Conservation (phyloP, 2,797 vertebrate genomes). For the Heteromormyrus szaboi region DNA sequence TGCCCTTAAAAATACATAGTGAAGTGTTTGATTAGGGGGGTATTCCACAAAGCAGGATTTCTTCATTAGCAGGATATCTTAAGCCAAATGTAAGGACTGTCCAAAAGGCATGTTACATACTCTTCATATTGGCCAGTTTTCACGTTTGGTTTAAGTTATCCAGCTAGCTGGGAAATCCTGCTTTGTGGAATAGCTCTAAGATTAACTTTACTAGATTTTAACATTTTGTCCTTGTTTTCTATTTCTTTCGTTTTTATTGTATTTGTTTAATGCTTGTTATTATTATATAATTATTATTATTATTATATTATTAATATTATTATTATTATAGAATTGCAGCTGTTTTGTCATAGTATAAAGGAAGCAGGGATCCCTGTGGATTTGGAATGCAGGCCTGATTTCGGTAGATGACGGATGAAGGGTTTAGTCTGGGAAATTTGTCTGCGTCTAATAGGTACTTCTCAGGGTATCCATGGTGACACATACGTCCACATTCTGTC, state of each 20-base stretch:
- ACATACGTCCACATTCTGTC: neutral
- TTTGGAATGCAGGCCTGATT: neutral
- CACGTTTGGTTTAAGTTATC: neutral
- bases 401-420: neutral
- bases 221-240: neutral
- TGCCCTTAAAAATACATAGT: neutral
- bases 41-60: neutral
- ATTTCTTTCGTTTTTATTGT: neutral
- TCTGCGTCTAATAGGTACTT: neutral
- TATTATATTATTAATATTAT: neutral
- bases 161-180: neutral
- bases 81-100: neutral
- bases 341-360: neutral
- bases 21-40: neutral
- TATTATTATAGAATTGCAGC: neutral
- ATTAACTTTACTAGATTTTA: neutral
- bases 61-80: neutral
- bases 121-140: neutral
- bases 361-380: neutral
- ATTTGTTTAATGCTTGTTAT: neutral
- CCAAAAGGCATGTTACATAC: neutral
- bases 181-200: neutral
- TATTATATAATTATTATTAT: neutral
- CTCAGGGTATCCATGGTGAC: constrained; percentile 2
- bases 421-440: neutral